Percentiles rank a stretch among this genome's conserved stretches.
phyloP scores from a whole-genome alignment of 2,797 vertebrate genomes.

The Notolabrus celidotus region DNA sequence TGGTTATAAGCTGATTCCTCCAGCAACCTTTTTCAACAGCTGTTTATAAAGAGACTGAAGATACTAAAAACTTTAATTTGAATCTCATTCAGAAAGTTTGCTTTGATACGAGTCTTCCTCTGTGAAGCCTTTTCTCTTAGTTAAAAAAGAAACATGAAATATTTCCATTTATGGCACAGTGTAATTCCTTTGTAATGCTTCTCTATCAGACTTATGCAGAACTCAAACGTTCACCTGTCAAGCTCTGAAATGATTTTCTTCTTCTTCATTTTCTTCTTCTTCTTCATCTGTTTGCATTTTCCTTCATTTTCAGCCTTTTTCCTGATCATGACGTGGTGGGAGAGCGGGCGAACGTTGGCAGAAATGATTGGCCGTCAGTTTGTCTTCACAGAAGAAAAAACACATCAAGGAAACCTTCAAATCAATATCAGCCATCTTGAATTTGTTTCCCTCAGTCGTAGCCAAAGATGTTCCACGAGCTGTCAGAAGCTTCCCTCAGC shows the following conservation, averaged over 20 bases:
- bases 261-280: no score
- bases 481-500: neutral
- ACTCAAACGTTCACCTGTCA: slow-evolving; percentile 25
- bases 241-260: slow-evolving; percentile 18
- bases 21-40: neutral
- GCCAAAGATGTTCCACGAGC: slow-evolving; percentile 6
- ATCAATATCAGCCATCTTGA: slow-evolving; percentile 9
- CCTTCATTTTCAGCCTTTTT: slow-evolving; percentile 16
- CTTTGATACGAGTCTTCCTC: neutral
- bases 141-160: neutral
- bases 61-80: neutral
- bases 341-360: slow-evolving; percentile 29
- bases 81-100: slow-evolving; percentile 8
- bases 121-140: neutral
- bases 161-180: neutral
- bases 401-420: neutral
- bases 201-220: slow-evolving; percentile 10
- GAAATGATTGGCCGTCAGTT: slow-evolving; percentile 15
- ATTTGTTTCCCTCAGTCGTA: slow-evolving; percentile 6
- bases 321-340: slow-evolving; percentile 15
- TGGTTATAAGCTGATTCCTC: neutral
- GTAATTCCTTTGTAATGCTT: slow-evolving; percentile 6
- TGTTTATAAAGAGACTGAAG: neutral
- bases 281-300: slow-evolving; percentile 24
- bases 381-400: slow-evolving; percentile 8